Conservation (phyloP, 2,113 vertebrate species). For the Pica pica region DNA sequence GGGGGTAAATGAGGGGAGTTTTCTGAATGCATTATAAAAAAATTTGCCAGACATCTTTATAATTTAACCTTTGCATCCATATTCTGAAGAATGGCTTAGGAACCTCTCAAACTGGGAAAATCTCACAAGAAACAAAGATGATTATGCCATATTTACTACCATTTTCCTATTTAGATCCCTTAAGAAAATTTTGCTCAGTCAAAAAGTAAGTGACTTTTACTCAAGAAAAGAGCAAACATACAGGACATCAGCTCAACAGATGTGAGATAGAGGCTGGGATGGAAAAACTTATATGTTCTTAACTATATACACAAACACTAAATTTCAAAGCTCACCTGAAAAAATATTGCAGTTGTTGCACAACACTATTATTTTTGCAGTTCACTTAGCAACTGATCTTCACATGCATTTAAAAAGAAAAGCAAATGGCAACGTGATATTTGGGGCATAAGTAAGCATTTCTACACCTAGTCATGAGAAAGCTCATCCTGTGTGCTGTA, state of each 20-base stretch:
- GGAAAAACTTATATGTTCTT: neutral
- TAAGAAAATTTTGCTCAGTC: neutral
- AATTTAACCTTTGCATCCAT: neutral
- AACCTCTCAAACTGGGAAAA: neutral
- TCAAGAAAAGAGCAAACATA: neutral
- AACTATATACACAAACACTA: neutral
- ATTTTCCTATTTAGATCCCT: neutral
- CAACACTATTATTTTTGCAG: neutral
- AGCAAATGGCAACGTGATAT: neutral
- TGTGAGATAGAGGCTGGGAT: neutral
- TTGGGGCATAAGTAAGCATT: neutral
- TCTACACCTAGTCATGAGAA: neutral
- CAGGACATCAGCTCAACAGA: neutral
- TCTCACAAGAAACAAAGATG: neutral
- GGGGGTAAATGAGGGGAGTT: rapidly evolving
- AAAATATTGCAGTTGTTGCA: neutral
- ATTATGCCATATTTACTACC: neutral
- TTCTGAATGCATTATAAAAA: neutral
- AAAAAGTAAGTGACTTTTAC: neutral
- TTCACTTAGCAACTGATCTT: neutral
- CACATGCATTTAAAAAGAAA: neutral
- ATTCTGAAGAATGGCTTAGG: neutral
- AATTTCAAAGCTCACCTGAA: neutral
- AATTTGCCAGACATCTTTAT: neutral
- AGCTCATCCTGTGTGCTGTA: neutral